Evolutionary conservation across 1,140 invertebrate genomes (phyloP).

Genomic region (Rhagoletis pomonella): DNA sequence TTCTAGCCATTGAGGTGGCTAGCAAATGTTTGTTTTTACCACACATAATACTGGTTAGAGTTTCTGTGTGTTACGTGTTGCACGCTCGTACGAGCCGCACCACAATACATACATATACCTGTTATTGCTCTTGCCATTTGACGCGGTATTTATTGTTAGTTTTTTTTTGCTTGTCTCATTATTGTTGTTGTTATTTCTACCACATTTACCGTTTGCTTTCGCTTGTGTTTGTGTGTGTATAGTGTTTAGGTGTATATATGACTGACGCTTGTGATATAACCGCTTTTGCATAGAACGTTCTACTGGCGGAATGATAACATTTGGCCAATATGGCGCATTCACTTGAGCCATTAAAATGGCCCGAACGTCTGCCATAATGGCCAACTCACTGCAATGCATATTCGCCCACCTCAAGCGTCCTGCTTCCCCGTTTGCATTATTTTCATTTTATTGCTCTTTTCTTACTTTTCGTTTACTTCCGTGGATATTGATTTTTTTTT

Average conservation of each 20-base stretch:
- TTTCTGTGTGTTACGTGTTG: not conserved
- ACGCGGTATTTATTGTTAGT: not conserved
- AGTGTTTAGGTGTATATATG: not conserved
- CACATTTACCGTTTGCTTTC: not conserved
- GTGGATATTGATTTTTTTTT: conserved; percentile 9
- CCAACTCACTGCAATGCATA: conserved; percentile 7
- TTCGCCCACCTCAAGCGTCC: not conserved
- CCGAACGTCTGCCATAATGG: conserved; percentile 27
- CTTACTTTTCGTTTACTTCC: conserved; percentile 1
- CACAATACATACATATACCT: conserved; percentile 39
- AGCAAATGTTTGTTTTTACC: conserved; percentile 21
- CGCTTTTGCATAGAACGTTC: conserved; percentile 30
- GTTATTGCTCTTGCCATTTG: conserved; percentile 18
- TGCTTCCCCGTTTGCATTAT: conserved; percentile 11
- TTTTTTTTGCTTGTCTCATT: too few relatives aligned
- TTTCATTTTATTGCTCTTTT: conserved; percentile 35
- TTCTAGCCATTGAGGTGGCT: not conserved
- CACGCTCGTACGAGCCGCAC: not conserved
- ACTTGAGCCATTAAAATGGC: conserved; percentile 47
- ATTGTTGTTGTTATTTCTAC: not conserved
- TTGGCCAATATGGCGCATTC: conserved; percentile 47
- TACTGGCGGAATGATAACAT: conserved; percentile 29
- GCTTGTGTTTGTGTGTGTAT: not conserved
- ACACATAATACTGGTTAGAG: not conserved
- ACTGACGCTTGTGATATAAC: conserved; percentile 26